Percentiles rank a stretch among this genome's conserved stretches.
These are phyloP conservation scores for Megastigmus dorsalis DNA, from an alignment of 2,888 invertebrate species.

Conservation along the genomic window DNA sequence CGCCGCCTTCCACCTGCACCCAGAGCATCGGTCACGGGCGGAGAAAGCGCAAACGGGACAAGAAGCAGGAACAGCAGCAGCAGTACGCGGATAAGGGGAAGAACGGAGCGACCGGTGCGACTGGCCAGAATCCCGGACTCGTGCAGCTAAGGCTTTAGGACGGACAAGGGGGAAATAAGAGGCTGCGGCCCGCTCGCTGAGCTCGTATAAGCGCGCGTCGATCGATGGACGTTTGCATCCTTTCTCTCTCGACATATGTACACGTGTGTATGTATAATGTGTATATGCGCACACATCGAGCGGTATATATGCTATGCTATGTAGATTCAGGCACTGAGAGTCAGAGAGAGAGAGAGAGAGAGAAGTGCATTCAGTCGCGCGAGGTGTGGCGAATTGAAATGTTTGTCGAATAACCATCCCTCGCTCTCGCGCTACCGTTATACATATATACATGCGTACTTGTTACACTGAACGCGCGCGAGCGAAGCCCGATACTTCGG, in stretches of 20 bases:
- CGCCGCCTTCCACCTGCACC: neutral
- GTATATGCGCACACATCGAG: too few relatives aligned
- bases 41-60: neutral
- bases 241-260: too few relatives aligned
- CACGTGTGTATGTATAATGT: too few relatives aligned
- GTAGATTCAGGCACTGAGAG: too few relatives aligned
- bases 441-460: neutral
- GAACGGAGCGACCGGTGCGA: slow-evolving; percentile 10
- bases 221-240: slow-evolving; percentile 29
- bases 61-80: neutral
- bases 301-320: too few relatives aligned
- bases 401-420: too few relatives aligned
- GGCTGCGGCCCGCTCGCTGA: neutral
- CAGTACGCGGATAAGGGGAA: slow-evolving; percentile 10
- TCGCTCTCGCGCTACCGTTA: too few relatives aligned
- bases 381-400: too few relatives aligned
- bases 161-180: neutral
- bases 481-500: too few relatives aligned
- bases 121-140: neutral
- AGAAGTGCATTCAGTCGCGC: too few relatives aligned
- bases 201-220: neutral
- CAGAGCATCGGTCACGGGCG: too few relatives aligned
- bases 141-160: neutral
- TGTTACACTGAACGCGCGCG: slow-evolving; percentile 20
- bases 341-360: too few relatives aligned